These are phyloP conservation scores for Larimichthys polyactis DNA, from an alignment of 2,113 vertebrate species.

Conservation along the genomic window DNA sequence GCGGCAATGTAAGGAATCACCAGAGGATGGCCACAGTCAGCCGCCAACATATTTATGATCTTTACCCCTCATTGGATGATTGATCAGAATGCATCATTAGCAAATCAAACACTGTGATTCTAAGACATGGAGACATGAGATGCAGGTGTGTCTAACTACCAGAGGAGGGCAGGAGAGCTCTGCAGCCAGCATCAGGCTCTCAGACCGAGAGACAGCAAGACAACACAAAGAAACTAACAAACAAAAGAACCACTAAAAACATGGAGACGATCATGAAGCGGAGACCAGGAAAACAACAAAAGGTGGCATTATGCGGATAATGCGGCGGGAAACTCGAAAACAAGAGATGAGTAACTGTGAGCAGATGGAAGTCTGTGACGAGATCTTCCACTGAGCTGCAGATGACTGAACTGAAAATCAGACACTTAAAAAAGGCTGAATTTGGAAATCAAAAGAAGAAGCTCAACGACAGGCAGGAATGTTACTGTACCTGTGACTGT, in stretches of 20 bases:
- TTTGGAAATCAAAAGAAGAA: slow-evolving; percentile 17
- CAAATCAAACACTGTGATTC: background rate
- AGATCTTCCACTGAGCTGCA: slow-evolving; percentile 37
- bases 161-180: slow-evolving; percentile 55
- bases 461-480: slow-evolving; percentile 76
- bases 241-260: slow-evolving; percentile 46
- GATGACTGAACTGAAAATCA: slow-evolving; percentile 57
- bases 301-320: slow-evolving; percentile 26
- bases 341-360: slow-evolving; percentile 53
- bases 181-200: slow-evolving; percentile 18
- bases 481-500: slow-evolving; percentile 91
- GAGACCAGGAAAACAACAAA: slow-evolving; percentile 36
- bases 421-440: slow-evolving; percentile 30
- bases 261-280: slow-evolving; percentile 46
- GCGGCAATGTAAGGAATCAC: background rate
- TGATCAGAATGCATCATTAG: background rate
- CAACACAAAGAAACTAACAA: slow-evolving; percentile 18
- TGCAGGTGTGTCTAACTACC: slow-evolving; percentile 21
- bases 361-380: slow-evolving; percentile 57
- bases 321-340: slow-evolving; percentile 45
- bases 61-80: background rate
- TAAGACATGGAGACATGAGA: background rate
- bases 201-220: slow-evolving; percentile 19
- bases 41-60: background rate
- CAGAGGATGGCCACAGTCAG: slow-evolving; percentile 7